Percentiles rank a stretch among this genome's conserved stretches.
phyloP scores from a whole-genome alignment of 2,113 vertebrate genomes.

The Solea senegalensis region DNA sequence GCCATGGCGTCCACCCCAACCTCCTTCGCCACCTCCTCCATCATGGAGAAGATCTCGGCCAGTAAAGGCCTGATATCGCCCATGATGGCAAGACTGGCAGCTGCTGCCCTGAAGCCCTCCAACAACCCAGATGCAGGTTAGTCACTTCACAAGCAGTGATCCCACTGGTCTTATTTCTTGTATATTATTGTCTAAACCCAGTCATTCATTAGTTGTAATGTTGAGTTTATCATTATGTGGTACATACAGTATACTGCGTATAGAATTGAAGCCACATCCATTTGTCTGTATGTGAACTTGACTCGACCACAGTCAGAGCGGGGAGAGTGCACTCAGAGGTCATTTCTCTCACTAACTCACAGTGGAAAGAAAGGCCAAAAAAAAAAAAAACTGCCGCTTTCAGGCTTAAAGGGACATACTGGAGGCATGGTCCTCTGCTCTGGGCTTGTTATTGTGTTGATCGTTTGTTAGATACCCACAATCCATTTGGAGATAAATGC shows the following conservation, averaged over 20 bases:
- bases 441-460: slow-evolving; percentile 81
- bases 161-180: no score
- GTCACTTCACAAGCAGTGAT: slow-evolving; percentile 45
- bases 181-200: not conserved
- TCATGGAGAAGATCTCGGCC: slow-evolving; percentile 98
- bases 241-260: not conserved
- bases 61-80: slow-evolving; percentile 98
- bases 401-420: slow-evolving; percentile 76
- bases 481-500: slow-evolving; percentile 85
- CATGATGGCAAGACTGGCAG: slow-evolving; percentile 98
- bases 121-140: slow-evolving; percentile 89
- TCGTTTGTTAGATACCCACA: slow-evolving; percentile 84
- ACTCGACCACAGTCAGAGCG: slow-evolving; percentile 14
- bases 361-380: slow-evolving; percentile 39
- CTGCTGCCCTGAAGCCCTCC: slow-evolving; percentile 93
- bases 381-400: slow-evolving; percentile 61
- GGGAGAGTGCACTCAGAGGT: slow-evolving; percentile 70
- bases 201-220: not conserved
- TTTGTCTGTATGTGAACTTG: slow-evolving; percentile 25
- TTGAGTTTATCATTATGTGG: not conserved
- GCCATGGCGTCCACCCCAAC: slow-evolving; percentile 80
- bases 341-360: slow-evolving; percentile 62
- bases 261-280: slow-evolving; percentile 36
- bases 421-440: slow-evolving; percentile 74
- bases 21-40: slow-evolving; percentile 86